Evolutionary conservation across 2,113 vertebrate species (phyloP), one percentile per base, ranked within the genome.

Genomic region (Neogale vison): DNA sequence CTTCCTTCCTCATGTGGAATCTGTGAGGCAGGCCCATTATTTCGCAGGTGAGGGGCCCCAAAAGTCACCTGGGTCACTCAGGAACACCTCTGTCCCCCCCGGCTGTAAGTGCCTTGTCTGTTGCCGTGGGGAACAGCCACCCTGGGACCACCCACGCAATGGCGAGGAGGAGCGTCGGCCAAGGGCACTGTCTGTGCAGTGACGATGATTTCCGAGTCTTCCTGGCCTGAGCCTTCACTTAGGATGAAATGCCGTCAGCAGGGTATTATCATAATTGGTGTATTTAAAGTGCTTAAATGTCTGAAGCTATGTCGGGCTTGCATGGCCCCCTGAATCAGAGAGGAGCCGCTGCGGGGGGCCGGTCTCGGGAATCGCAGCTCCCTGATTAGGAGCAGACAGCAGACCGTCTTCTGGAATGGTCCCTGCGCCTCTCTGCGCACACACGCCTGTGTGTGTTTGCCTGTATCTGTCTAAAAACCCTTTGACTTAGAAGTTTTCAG

Each of bases 231-330:
- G 69, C 71, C 83, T 98, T 97, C 80, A 85, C 83, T 84, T 29
- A 26, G 82, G 61, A 67, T 55, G 31, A 94, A 69, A 65, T 88
- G 36, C 67, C 11, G 29, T 71, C 86, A 86, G 93, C 65, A n/a
- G 95, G 31, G 90, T 88, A n/a, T 98, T 95, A 65, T 91, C 87
- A 47, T 97, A 83, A 95, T 36, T 39, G 0, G 59, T 17, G 3
- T 85, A 97, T 87, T 98, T 90, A 72, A 97, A 95, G 88, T 17
- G 26, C 95, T 71, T 91, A 36, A 89, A 97, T 95, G 96, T 85
- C 71, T 3, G 92, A 94, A 95, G 79, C 47, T n/a, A 15, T 72
- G 91, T 94, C 71, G 21, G 1, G 31, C 55, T 72, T 34, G 96
- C 72, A n/a, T 1, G 72, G 76, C 87, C 91, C 80, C 90, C 74